These are phyloP conservation scores for Sycophaga agraensis DNA, from an alignment of 1,140 invertebrate species.

Conservation along the genomic window DNA sequence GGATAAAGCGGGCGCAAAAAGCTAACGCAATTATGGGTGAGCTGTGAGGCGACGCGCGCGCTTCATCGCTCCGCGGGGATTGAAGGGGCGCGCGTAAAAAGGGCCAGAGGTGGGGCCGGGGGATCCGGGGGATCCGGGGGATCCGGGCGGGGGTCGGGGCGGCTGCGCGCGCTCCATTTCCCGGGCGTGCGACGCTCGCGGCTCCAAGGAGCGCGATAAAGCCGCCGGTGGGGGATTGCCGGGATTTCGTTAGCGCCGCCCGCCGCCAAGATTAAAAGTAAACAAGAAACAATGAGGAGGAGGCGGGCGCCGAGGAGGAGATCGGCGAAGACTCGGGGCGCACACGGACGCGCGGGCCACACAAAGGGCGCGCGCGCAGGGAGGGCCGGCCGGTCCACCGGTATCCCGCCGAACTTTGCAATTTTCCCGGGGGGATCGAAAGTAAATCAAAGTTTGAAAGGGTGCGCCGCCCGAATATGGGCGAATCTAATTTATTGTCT, in stretches of 20 bases:
- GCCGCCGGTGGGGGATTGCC: slow-evolving; percentile 40
- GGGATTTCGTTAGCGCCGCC: slow-evolving; percentile 35
- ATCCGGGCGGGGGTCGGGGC: too few relatives aligned
- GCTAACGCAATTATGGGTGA: too few relatives aligned
- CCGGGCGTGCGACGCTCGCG: too few relatives aligned
- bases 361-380: background rate
- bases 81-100: too few relatives aligned
- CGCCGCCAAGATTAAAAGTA: slow-evolving; percentile 41
- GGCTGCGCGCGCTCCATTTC: too few relatives aligned
- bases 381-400: slow-evolving; percentile 1
- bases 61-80: too few relatives aligned
- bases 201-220: too few relatives aligned
- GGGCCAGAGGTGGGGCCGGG: too few relatives aligned
- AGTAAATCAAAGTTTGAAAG: slow-evolving; percentile 40
- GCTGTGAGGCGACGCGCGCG: too few relatives aligned
- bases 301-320: slow-evolving; percentile 8
- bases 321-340: slow-evolving; percentile 10
- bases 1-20: too few relatives aligned
- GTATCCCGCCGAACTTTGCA: slow-evolving; percentile 12
- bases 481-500: slow-evolving; percentile 35
- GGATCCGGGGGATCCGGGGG: too few relatives aligned
- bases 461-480: slow-evolving; percentile 15
- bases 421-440: slow-evolving; percentile 29
- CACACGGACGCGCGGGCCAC: background rate
- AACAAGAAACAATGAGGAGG: slow-evolving; percentile 38